phyloP scores from a whole-genome alignment of 2,797 vertebrate species.

The Poeciliopsis gracilis region DNA sequence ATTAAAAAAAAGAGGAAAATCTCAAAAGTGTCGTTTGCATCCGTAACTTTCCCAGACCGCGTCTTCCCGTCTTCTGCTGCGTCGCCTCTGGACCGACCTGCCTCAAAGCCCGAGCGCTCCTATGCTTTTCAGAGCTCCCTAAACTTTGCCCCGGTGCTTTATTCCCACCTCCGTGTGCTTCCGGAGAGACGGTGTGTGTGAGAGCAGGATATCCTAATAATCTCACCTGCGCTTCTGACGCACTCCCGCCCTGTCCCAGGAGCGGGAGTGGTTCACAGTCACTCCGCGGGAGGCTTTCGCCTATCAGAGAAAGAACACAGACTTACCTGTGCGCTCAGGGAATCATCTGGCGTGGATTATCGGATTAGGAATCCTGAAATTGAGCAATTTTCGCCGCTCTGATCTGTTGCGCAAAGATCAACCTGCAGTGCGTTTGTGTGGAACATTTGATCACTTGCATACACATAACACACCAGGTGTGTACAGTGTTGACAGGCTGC shows the following conservation, averaged over 20 bases:
- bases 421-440: neutral
- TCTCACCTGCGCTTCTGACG: constrained; percentile 71
- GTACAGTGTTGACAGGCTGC: neutral
- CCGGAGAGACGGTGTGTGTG: constrained; percentile 38
- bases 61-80: neutral
- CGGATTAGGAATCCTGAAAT: neutral
- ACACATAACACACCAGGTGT: neutral
- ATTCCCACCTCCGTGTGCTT: constrained; percentile 27
- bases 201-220: constrained; percentile 44
- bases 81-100: constrained; percentile 12
- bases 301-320: constrained; percentile 14
- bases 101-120: constrained; percentile 20
- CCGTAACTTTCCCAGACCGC: constrained; percentile 40
- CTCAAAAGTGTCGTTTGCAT: constrained; percentile 34
- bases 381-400: neutral
- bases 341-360: neutral
- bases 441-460: neutral
- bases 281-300: constrained; percentile 25
- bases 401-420: constrained; percentile 8
- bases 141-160: constrained; percentile 6
- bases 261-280: constrained; percentile 70
- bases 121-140: constrained; percentile 2
- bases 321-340: neutral
- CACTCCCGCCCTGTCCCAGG: constrained; percentile 60
- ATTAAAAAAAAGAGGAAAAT: neutral